These are phyloP conservation scores for Malachius bipustulatus DNA, from an alignment of 2,888 invertebrate genomes.

Conservation along the genomic window DNA sequence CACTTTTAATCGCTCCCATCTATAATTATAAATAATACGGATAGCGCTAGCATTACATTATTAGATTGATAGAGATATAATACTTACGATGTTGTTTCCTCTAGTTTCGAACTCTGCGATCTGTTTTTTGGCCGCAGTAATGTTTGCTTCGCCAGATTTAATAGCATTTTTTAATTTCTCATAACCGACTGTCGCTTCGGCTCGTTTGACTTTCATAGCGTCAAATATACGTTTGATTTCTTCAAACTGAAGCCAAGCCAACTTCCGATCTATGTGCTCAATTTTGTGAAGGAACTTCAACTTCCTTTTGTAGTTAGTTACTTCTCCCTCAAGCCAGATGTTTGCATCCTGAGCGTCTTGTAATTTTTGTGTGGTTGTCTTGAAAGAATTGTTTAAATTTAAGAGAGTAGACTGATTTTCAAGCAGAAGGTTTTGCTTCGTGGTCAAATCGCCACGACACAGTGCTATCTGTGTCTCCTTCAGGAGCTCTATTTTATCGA, in stretches of 20 bases:
- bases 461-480: constrained; percentile 77
- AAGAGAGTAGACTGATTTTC: constrained; percentile 40
- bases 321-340: constrained; percentile 37
- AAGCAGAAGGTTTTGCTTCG: constrained; percentile 48
- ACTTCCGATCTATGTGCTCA: constrained; percentile 51
- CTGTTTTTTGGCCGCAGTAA: constrained; percentile 34
- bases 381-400: constrained; percentile 22
- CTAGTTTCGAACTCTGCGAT: constrained; percentile 23
- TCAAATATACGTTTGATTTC: constrained; percentile 41
- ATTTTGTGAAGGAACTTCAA: constrained; percentile 51
- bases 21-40: neutral
- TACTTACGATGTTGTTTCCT: constrained; percentile 26
- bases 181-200: constrained; percentile 35
- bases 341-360: constrained; percentile 33
- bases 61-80: constrained; percentile 9
- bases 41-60: constrained; percentile 4
- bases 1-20: constrained; percentile 33
- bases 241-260: constrained; percentile 54
- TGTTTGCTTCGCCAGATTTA: constrained; percentile 39
- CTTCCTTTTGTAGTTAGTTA: constrained; percentile 52
- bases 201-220: constrained; percentile 39
- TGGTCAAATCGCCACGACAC: constrained; percentile 47
- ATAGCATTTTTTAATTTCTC: constrained; percentile 36
- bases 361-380: constrained; percentile 27
- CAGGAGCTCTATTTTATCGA: constrained; percentile 72